A percentile compares a stretch with the other conserved stretches of the same genome.
Evolutionary conservation across 2,113 vertebrate genomes (phyloP).

Genomic region (Amphilophus citrinellus): DNA sequence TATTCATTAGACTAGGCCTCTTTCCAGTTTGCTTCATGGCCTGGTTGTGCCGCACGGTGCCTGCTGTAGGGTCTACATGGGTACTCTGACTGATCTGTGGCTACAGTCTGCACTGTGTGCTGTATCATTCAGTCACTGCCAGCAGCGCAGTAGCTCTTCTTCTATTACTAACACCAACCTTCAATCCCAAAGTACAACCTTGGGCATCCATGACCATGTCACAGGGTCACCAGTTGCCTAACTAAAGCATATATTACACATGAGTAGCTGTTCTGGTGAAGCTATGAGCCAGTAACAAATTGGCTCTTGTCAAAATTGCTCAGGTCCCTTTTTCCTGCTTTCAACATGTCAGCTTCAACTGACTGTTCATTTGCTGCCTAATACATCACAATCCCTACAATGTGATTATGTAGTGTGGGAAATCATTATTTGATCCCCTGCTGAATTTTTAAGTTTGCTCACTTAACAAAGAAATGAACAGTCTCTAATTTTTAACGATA

Average conservation of each 20-base stretch:
- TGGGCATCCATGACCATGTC: not conserved
- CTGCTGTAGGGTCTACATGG: not conserved
- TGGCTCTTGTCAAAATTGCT: not conserved
- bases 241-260: not conserved
- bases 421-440: no score
- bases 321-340: not conserved
- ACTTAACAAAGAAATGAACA: no score
- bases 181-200: not conserved
- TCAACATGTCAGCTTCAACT: not conserved
- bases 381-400: not conserved
- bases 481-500: no score
- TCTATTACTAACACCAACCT: not conserved
- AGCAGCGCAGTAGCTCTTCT: not conserved
- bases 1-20: conserved; percentile 1
- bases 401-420: not conserved
- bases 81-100: not conserved
- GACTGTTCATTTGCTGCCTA: not conserved
- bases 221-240: fast-evolving
- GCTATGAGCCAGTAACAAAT: not conserved
- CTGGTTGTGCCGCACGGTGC: not conserved
- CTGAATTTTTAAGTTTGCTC: no score
- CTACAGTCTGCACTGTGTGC: not conserved
- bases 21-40: not conserved
- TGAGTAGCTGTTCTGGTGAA: not conserved
- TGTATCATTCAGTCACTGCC: not conserved